These are phyloP conservation scores for Xenopus petersii DNA, from an alignment of 2,797 vertebrate genomes.

Conservation along the genomic window DNA sequence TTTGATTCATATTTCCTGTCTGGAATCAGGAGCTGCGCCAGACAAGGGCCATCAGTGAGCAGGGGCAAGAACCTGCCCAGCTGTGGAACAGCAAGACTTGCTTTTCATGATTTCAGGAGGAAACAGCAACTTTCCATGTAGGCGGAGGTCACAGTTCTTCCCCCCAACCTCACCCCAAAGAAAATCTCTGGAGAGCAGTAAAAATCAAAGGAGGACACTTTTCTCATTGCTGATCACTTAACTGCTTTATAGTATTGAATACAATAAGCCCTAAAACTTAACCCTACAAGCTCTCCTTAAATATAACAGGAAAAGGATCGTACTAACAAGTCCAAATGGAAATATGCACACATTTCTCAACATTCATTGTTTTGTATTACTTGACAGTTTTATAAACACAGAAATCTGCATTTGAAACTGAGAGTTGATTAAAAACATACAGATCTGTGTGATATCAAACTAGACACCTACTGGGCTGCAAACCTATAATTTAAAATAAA, in stretches of 20 bases:
- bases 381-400: too few species aligned
- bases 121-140: constrained; percentile 66
- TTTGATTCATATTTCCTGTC: constrained; percentile 79
- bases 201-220: constrained; percentile 55
- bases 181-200: constrained; percentile 46
- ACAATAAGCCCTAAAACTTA: too few species aligned
- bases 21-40: constrained; percentile 67
- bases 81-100: constrained; percentile 50
- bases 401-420: too few species aligned
- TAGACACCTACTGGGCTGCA: too few species aligned
- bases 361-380: too few species aligned
- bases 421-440: too few species aligned
- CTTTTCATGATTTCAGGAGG: constrained; percentile 53
- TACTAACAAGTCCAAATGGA: too few species aligned
- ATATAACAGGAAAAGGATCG: too few species aligned
- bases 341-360: too few species aligned
- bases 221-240: constrained; percentile 49
- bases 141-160: constrained; percentile 40
- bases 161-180: constrained; percentile 27
- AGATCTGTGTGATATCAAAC: too few species aligned
- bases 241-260: background rate
- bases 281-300: too few species aligned
- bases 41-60: constrained; percentile 52
- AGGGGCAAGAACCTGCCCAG: constrained; percentile 55
- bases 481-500: too few species aligned